Base-by-base conservation (phyloP, 2,888 invertebrate species). In the Abrostola tripartita region DNA sequence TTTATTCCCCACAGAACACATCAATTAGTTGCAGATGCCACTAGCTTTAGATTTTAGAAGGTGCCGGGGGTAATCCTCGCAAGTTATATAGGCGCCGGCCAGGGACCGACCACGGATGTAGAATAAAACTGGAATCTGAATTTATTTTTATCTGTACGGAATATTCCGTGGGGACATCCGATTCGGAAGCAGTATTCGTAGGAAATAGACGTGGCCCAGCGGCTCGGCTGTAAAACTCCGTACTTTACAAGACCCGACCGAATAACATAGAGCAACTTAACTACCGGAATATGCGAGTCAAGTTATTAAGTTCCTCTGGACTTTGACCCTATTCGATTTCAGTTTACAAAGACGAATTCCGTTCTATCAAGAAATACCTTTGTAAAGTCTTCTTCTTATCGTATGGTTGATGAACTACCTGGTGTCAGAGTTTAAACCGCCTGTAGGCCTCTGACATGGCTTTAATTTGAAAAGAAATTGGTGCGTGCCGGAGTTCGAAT, bases 11-110 rank as follows among this genome's bases (percentile, higher is more conserved):
- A 38, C 81, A 79, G 88, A 79, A 81, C 80, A 76, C 89, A 89
- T 90, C 92, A 92, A 93, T 94, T 93, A 92, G 90, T 78, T 82
- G 80, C 93, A 93, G 84, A 87, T 93, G 93, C 85, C 82, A 85
- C 88, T 86, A 82, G 88, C 85, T 86, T 83, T 85, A 86, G 88
- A 85, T 88, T 90, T 88, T 84, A 88, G 85, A 81, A 88, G 87
- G 88, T 87, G 87, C 76, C 84, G 80, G 71, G 83, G 87, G 86
- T 85, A 87, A 88, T 88, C 85, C 86, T 65, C 55, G 68, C 83
- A 79, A 83, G 85, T 86, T 89, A 87, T 87, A 81, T 83, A 82
- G 82, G 76, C 79, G 71, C 73, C 78, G 58, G 69, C 76, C 74
- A 76, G 85, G 85, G 80, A 74, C 68, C 40, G 47, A 50, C 64